phyloP scores from a whole-genome alignment of 2,888 invertebrate genomes.

The Acleris emargana region DNA sequence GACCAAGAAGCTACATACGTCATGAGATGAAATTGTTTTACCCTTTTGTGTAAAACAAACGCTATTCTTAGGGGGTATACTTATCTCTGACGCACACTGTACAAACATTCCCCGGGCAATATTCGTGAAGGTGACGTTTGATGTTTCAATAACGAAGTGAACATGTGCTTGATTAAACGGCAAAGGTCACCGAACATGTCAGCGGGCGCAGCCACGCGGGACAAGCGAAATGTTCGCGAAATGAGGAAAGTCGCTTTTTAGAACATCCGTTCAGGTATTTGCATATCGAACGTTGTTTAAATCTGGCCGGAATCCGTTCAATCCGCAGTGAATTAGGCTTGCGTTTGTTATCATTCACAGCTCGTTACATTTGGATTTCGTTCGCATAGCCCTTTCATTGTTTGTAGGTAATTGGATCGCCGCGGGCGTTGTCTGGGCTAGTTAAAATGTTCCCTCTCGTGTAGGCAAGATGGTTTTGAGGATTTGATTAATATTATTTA shows the following conservation, averaged over 20 bases:
- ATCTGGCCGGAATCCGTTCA: constrained; percentile 1
- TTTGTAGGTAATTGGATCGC: too few species aligned
- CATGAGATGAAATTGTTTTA: too few species aligned
- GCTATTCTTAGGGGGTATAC: too few species aligned
- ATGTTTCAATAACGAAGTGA: constrained; percentile 11
- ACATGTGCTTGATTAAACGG: constrained; percentile 30
- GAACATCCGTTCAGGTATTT: constrained; percentile 4
- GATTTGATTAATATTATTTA: too few species aligned
- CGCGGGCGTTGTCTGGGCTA: too few species aligned
- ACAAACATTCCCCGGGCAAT: background rate
- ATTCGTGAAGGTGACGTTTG: constrained; percentile 16
- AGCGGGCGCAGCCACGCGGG: constrained; percentile 6
- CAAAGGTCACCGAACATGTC: constrained; percentile 28
- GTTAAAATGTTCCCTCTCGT: too few species aligned
- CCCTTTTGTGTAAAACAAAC: too few species aligned
- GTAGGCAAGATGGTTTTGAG: too few species aligned
- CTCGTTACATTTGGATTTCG: constrained; percentile 1
- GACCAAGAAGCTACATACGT: too few species aligned
- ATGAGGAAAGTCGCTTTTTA: constrained; percentile 2
- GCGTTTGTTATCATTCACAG: constrained; percentile 6
- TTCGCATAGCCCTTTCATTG: too few species aligned
- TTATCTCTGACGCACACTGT: too few species aligned
- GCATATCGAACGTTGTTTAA: constrained; percentile 14
- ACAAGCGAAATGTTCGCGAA: constrained; percentile 15
- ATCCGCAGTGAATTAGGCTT: too few species aligned